Conservation (phyloP, 2,888 invertebrate genomes). For the Thera obeliscata region DNA sequence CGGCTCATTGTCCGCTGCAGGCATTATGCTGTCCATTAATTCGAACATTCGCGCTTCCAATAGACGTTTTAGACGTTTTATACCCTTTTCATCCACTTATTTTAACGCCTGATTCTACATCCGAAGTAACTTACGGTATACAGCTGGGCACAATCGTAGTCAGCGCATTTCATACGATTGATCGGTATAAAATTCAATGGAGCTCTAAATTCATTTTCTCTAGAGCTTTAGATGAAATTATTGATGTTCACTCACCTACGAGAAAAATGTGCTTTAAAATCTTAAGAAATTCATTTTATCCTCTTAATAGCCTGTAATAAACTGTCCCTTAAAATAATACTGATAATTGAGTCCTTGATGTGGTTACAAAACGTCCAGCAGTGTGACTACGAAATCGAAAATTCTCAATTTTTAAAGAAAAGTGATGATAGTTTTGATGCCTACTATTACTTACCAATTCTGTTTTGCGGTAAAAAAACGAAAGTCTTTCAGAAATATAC, state of each 20-base stretch:
- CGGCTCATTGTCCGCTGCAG: slow-evolving; percentile 54
- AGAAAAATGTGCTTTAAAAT: neutral
- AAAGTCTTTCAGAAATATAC: neutral
- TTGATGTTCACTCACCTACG: neutral
- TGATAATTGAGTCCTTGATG: neutral
- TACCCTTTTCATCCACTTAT: slow-evolving; percentile 50
- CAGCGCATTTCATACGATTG: slow-evolving; percentile 25
- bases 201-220: slow-evolving; percentile 1
- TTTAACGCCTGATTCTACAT: slow-evolving; percentile 48
- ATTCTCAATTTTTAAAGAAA: no score
- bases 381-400: no score
- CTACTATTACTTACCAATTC: no score
- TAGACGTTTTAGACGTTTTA: slow-evolving; percentile 50
- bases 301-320: no score
- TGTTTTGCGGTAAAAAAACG: no score
- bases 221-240: neutral
- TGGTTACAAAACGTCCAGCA: no score
- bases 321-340: no score
- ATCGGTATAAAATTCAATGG: slow-evolving; percentile 24
- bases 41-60: slow-evolving; percentile 54
- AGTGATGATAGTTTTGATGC: no score
- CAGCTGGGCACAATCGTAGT: slow-evolving; percentile 27
- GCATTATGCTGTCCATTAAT: slow-evolving; percentile 55
- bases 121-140: slow-evolving; percentile 34
- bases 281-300: no score